phyloP scores from a whole-genome alignment of 2,113 vertebrate species.

The Oceanites oceanicus region DNA sequence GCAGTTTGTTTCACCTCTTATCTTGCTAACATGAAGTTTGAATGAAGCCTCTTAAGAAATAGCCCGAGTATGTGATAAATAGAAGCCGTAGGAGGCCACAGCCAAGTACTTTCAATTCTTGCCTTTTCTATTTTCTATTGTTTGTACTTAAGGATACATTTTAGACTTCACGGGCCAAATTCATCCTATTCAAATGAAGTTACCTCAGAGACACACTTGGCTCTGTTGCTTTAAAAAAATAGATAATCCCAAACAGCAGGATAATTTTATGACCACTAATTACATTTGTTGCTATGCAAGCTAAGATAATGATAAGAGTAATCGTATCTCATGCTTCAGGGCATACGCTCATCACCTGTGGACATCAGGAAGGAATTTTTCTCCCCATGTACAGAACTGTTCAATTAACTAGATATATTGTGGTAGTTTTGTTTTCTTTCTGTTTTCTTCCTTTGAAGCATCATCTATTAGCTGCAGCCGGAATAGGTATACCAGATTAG shows the following conservation, averaged over 20 bases:
- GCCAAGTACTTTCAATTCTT: conserved; percentile 13
- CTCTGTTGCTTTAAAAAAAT: conserved; percentile 51
- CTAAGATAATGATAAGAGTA: conserved; percentile 80
- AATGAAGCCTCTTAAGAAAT: conserved; percentile 33
- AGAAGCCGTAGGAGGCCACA: not conserved
- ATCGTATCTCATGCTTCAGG: conserved; percentile 81
- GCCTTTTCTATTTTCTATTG: conserved; percentile 7
- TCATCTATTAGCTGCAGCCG: conserved; percentile 10
- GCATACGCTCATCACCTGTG: conserved; percentile 77
- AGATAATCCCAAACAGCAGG: conserved; percentile 70
- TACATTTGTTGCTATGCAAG: conserved; percentile 77
- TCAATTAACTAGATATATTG: conserved; percentile 62
- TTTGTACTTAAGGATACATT: conserved; percentile 26
- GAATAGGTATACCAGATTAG: conserved; percentile 21
- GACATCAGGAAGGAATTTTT: conserved; percentile 66
- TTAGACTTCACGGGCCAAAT: conserved; percentile 15
- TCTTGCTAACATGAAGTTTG: conserved; percentile 14
- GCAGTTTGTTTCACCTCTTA: conserved; percentile 37
- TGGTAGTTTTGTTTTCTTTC: conserved; percentile 41
- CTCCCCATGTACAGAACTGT: conserved; percentile 24
- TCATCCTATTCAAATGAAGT: conserved; percentile 42
- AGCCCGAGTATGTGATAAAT: not conserved
- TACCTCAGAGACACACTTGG: conserved; percentile 61
- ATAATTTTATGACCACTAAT: conserved; percentile 77
- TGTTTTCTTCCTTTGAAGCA: conserved; percentile 44